Evolutionary conservation across 2,113 vertebrate genomes (phyloP).

Genomic region (Nycticryphes semicollaris): DNA sequence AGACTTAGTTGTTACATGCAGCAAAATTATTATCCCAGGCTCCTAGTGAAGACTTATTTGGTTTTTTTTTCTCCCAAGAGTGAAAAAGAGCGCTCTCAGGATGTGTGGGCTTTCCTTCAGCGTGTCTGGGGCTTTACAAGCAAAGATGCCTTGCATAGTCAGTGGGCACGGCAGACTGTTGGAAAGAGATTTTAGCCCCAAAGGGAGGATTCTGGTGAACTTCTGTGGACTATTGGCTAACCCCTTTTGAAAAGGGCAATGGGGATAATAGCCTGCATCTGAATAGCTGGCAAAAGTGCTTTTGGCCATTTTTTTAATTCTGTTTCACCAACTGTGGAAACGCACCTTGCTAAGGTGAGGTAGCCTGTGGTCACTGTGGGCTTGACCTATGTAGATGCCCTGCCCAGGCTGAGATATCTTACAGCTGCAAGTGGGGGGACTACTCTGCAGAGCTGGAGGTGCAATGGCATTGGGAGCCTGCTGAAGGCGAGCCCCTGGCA

Average conservation of each 20-base stretch:
- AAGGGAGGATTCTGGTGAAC: not conserved
- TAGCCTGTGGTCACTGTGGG: rapidly evolving
- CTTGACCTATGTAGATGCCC: not conserved
- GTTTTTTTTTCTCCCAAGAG: not conserved
- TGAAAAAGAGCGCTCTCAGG: not conserved
- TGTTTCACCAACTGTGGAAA: not conserved
- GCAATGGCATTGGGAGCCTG: not conserved
- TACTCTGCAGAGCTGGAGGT: not conserved
- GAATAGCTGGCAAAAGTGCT: not conserved
- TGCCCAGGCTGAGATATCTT: not conserved
- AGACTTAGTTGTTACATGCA: not conserved
- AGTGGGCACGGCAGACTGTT: not conserved
- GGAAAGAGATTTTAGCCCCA: not conserved
- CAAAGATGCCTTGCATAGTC: not conserved
- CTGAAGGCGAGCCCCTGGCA: not conserved
- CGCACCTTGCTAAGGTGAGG: not conserved
- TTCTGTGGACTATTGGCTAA: not conserved
- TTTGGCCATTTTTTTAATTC: not conserved
- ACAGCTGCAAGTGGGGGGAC: not conserved
- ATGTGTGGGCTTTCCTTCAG: not conserved
- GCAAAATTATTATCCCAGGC: not conserved
- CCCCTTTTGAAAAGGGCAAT: not conserved
- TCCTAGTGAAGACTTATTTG: not conserved
- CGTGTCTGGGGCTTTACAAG: not conserved
- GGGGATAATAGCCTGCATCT: not conserved